phyloP scores from a whole-genome alignment of 2,888 invertebrate species.

The Plutella xylostella region DNA sequence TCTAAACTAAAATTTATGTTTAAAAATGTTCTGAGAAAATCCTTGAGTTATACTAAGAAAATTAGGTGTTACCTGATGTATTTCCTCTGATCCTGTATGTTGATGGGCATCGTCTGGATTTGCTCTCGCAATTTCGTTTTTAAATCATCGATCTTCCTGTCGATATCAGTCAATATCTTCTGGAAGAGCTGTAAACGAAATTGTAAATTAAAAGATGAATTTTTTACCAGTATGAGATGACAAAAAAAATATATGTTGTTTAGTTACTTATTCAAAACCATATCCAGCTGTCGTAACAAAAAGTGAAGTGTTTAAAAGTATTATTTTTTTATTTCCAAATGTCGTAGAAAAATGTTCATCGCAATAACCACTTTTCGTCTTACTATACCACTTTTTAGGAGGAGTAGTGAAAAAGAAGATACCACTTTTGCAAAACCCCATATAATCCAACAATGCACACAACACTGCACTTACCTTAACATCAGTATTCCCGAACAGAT shows the following conservation, averaged over 20 bases:
- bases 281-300: too few species aligned
- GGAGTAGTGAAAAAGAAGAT: neutral
- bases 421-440: neutral
- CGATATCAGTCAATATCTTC: conserved; percentile 91
- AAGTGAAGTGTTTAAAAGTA: too few species aligned
- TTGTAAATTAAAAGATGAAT: neutral
- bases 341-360: too few species aligned
- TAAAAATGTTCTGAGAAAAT: too few species aligned
- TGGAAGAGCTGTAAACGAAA: conserved; percentile 75
- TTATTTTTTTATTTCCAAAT: too few species aligned
- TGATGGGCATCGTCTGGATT: conserved; percentile 90
- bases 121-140: conserved; percentile 84
- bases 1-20: too few species aligned
- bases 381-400: too few species aligned
- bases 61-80: conserved; percentile 86
- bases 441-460: neutral
- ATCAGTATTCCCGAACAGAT: conserved; percentile 94
- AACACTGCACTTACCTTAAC: conserved; percentile 72
- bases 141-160: conserved; percentile 85
- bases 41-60: too few species aligned
- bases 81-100: conserved; percentile 94
- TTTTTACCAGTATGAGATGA: too few species aligned
- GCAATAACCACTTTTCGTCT: too few species aligned
- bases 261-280: too few species aligned
- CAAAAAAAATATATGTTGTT: too few species aligned